phyloP scores from a whole-genome alignment of 2,797 vertebrate species.

The Florisuga fusca region DNA sequence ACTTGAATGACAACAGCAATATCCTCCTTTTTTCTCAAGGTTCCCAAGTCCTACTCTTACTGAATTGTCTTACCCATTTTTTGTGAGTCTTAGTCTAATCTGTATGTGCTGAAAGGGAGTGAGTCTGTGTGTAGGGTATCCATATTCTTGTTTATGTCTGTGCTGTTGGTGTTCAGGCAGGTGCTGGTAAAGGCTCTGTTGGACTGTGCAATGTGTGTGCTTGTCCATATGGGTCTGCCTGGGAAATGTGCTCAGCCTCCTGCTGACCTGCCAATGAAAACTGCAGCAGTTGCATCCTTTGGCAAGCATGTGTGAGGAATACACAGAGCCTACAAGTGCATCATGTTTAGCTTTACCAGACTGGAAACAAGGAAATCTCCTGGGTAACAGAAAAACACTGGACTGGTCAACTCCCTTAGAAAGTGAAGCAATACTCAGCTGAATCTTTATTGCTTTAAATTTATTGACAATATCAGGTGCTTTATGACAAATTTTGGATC shows the following conservation, averaged over 20 bases:
- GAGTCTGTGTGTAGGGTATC: background rate
- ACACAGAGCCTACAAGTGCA: background rate
- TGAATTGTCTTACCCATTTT: background rate
- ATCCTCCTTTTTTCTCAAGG: background rate
- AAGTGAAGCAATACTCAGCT: background rate
- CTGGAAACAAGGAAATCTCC: background rate
- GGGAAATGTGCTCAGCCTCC: background rate
- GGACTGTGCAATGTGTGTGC: accelerated
- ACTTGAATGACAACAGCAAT: background rate
- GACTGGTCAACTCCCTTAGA: background rate
- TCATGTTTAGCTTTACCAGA: accelerated
- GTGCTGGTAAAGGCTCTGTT: background rate
- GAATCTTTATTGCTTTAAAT: background rate
- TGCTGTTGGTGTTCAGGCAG: background rate
- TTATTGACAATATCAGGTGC: background rate
- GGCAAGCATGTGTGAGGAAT: too few relatives aligned
- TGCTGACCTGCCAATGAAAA: accelerated
- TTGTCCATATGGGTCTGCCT: accelerated
- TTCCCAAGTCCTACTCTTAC: accelerated
- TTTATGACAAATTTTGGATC: background rate
- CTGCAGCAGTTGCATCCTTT: background rate
- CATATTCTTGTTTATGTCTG: background rate
- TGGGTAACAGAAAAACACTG: background rate
- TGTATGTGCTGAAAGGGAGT: background rate
- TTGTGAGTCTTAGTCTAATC: background rate